phyloP scores from a whole-genome alignment of 2,113 vertebrate species.

The Calidris pugnax region DNA sequence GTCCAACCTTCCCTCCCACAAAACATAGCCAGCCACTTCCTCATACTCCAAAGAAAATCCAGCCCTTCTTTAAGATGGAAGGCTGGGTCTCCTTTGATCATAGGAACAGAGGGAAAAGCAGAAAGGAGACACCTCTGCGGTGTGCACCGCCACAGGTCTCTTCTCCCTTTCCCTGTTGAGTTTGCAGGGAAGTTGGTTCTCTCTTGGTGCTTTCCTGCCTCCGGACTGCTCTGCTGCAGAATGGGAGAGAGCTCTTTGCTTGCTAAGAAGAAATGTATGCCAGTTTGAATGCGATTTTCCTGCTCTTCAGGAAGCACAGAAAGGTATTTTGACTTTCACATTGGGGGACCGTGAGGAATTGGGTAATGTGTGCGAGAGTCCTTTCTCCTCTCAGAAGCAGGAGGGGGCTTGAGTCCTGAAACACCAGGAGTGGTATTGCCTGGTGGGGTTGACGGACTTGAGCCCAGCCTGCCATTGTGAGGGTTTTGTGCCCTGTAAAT shows the following conservation, averaged over 20 bases:
- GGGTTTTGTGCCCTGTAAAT: neutral
- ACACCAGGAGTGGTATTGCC: neutral
- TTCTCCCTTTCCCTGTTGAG: neutral
- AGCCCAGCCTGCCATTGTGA: neutral
- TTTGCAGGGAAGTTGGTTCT: neutral
- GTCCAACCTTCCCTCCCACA: constrained; percentile 36
- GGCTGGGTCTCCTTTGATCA: constrained; percentile 54
- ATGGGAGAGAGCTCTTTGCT: constrained; percentile 52
- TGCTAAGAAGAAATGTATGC: constrained; percentile 44
- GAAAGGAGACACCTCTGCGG: constrained; percentile 27
- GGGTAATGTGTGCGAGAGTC: neutral
- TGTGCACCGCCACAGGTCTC: neutral
- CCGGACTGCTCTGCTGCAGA: neutral
- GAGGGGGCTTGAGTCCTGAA: neutral
- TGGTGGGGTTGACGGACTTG: neutral
- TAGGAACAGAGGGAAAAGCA: constrained; percentile 49
- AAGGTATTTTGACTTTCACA: constrained; percentile 59
- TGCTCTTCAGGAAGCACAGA: constrained; percentile 63
- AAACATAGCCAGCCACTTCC: constrained; percentile 43
- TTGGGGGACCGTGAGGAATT: neutral
- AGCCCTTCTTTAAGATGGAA: constrained; percentile 46
- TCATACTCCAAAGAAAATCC: constrained; percentile 55
- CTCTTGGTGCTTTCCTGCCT: neutral
- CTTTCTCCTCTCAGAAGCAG: neutral
- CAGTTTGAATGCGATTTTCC: constrained; percentile 54